Conservation (phyloP, 2,113 vertebrate species). For the Saimiri boliviensis region DNA sequence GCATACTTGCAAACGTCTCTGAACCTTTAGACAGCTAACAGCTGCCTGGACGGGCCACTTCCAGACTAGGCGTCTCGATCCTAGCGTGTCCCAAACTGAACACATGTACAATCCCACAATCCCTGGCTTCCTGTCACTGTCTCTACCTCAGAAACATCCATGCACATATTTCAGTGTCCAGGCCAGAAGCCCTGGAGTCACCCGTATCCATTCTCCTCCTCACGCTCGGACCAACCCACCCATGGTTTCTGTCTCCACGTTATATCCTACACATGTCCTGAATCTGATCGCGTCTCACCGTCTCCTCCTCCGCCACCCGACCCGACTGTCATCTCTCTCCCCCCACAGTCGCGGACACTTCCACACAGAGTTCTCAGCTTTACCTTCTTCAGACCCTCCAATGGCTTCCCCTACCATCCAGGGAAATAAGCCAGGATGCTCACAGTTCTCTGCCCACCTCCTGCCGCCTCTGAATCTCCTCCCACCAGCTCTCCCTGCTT, state of each 20-base stretch:
- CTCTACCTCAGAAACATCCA: background rate
- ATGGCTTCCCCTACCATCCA: no score
- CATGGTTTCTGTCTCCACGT: background rate
- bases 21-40: background rate
- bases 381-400: background rate
- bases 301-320: background rate
- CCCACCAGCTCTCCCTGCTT: background rate
- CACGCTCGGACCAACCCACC: background rate
- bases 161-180: background rate
- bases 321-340: background rate
- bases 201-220: background rate
- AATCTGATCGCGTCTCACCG: background rate
- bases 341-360: background rate
- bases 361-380: background rate
- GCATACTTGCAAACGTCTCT: background rate
- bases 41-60: background rate
- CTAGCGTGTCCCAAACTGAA: background rate
- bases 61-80: background rate
- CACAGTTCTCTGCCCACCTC: background rate
- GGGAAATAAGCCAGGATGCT: background rate
- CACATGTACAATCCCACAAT: background rate
- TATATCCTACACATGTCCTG: background rate
- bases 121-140: background rate
- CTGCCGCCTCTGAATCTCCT: background rate
- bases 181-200: background rate